A percentile compares a stretch with the other conserved stretches of the same genome.
Evolutionary conservation across 2,888 invertebrate genomes (phyloP).

Genomic region (Apeira syringaria): DNA sequence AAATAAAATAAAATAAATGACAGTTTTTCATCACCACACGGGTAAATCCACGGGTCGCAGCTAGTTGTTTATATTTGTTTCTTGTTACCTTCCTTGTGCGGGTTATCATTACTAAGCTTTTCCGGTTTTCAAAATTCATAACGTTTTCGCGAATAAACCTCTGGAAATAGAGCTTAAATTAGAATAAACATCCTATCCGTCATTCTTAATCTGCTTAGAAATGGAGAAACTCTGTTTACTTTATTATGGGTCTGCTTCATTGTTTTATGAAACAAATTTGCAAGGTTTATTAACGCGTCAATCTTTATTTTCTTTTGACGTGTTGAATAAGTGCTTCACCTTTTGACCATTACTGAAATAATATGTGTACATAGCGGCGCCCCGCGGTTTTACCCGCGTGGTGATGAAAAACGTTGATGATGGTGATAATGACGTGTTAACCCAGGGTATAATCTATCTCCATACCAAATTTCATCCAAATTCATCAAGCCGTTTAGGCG

Average conservation of each 20-base stretch:
- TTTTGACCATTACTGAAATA: no score
- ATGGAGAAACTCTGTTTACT: constrained; percentile 23
- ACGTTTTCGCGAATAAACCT: constrained; percentile 16
- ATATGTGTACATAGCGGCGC: no score
- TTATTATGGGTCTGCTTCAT: constrained; percentile 3
- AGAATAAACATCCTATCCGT: constrained; percentile 30
- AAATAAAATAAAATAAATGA: no score
- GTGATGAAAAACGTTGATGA: no score
- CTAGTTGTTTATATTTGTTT: constrained; percentile 8
- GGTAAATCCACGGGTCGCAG: no score
- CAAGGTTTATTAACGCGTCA: background rate
- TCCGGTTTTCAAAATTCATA: constrained; percentile 8
- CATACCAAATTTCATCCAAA: no score
- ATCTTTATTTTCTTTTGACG: background rate
- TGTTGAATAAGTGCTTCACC: no score
- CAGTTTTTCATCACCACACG: no score
- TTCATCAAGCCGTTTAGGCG: no score
- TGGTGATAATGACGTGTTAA: no score
- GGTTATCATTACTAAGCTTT: constrained; percentile 17
- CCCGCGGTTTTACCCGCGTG: no score
- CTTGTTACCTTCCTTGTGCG: constrained; percentile 1
- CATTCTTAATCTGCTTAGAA: constrained; percentile 34
- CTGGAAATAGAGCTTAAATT: constrained; percentile 16
- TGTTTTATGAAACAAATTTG: background rate
- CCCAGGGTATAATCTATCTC: no score